Evolutionary conservation across 2,113 vertebrate genomes (phyloP).

Genomic region (Ceyx margarethae): DNA sequence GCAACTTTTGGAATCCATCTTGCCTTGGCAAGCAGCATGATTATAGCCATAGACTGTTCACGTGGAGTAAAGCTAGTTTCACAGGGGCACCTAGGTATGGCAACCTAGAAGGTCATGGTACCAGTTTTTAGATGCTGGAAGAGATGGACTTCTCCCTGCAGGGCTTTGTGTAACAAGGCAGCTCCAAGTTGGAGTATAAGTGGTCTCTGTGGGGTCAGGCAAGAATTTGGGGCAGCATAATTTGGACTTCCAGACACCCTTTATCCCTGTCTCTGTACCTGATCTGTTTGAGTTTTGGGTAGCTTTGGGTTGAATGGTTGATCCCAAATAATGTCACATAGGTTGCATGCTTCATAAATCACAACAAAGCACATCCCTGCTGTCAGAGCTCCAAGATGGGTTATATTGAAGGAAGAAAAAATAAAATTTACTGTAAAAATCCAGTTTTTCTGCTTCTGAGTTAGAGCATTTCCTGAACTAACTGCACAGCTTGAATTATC

Average conservation of each 20-base stretch:
- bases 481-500: rapidly evolving
- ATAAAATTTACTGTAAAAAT: background rate
- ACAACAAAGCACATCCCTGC: background rate
- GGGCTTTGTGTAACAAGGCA: background rate
- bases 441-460: background rate
- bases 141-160: background rate
- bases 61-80: background rate
- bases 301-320: background rate
- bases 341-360: background rate
- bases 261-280: background rate
- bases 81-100: background rate
- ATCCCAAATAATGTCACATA: background rate
- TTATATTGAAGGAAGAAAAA: background rate
- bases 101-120: background rate
- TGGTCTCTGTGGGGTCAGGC: background rate
- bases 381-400: background rate
- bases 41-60: background rate
- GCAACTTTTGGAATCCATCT: background rate
- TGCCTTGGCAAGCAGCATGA: background rate
- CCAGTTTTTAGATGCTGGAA: background rate
- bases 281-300: background rate
- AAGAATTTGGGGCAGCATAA: background rate
- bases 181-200: background rate
- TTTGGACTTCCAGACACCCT: background rate
- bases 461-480: background rate